Evolutionary conservation across 2,888 invertebrate species (phyloP).

Genomic region (Caprella mutica): DNA sequence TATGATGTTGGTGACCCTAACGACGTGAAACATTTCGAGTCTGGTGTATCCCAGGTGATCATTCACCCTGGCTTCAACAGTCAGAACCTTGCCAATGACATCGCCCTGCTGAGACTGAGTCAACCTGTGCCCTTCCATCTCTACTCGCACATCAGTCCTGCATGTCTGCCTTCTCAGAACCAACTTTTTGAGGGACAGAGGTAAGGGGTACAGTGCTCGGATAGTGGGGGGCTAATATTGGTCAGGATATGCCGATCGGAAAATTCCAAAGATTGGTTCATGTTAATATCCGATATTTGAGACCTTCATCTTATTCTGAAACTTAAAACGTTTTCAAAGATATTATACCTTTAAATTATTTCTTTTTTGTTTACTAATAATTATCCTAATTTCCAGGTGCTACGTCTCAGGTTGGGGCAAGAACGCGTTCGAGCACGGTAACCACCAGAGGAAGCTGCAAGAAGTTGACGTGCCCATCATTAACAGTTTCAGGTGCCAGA

Average conservation of each 20-base stretch:
- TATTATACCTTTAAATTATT: no score
- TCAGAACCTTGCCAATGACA: constrained; percentile 62
- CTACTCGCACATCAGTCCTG: constrained; percentile 44
- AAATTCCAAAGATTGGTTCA: no score
- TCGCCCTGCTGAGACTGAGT: constrained; percentile 63
- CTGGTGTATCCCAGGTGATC: constrained; percentile 49
- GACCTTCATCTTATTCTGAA: no score
- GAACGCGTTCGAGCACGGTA: constrained; percentile 47
- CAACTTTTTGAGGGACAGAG: constrained; percentile 45
- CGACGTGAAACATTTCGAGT: constrained; percentile 54
- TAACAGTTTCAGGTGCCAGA: constrained; percentile 53
- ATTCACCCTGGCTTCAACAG: constrained; percentile 57
- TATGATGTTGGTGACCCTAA: constrained; percentile 53
- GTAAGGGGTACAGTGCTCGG: constrained; percentile 38
- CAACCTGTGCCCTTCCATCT: constrained; percentile 40
- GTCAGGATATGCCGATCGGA: not conserved
- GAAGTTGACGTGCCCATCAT: constrained; percentile 64
- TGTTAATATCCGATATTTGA: no score
- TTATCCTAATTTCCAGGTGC: constrained; percentile 41
- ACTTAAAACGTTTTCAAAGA: no score
- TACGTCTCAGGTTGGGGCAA: constrained; percentile 72
- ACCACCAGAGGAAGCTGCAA: constrained; percentile 56
- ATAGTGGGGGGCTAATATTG: not conserved
- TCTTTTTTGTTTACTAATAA: no score
- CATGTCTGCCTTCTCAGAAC: constrained; percentile 44